Evolutionary conservation across 2,888 invertebrate species (phyloP).

Genomic region (Drepanosiphum platanoidis): DNA sequence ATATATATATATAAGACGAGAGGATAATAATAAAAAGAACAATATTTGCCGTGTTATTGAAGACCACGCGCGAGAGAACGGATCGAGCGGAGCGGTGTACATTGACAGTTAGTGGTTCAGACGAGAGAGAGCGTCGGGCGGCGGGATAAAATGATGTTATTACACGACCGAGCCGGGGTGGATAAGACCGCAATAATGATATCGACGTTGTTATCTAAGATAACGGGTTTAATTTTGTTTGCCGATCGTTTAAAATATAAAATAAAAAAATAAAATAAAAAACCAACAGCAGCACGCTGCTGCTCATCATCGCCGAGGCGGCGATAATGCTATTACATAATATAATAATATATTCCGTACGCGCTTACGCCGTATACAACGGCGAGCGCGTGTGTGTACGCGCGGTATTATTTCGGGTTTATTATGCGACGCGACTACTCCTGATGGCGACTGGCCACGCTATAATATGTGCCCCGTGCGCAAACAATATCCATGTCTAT

Average conservation of each 20-base stretch:
- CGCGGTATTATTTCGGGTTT: not conserved
- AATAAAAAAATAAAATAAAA: not conserved
- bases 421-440: not conserved
- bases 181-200: not conserved
- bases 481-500: slow-evolving; percentile 2
- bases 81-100: not conserved
- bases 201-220: slow-evolving; percentile 26
- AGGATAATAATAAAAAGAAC: slow-evolving; percentile 31
- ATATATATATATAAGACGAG: not conserved
- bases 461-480: not conserved
- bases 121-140: not conserved
- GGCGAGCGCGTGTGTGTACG: not conserved
- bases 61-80: not conserved
- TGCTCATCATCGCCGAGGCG: not conserved
- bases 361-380: too few relatives aligned
- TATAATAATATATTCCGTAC: not conserved
- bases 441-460: slow-evolving; percentile 55
- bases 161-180: not conserved
- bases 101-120: slow-evolving; percentile 22
- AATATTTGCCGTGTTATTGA: slow-evolving; percentile 40
- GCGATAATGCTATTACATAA: slow-evolving; percentile 14
- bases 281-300: not conserved
- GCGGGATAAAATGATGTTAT: slow-evolving; percentile 26
- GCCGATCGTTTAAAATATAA: slow-evolving; percentile 41
- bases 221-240: slow-evolving; percentile 46